Conservation (phyloP, 1,140 invertebrate genomes). For the Chrysoperla carnea region DNA sequence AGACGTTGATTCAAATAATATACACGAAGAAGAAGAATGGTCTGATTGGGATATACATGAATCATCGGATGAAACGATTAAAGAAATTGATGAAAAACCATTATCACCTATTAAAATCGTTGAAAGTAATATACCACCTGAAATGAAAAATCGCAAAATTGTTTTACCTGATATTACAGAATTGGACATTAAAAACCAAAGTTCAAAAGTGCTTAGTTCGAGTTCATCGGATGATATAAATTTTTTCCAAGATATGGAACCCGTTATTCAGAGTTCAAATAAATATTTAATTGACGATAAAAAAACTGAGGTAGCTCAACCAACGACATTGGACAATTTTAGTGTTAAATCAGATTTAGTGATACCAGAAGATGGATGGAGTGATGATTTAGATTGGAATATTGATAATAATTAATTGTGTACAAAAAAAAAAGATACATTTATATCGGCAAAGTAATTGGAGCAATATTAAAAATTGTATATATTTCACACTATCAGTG, state of each 20-base stretch:
- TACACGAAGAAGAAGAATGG: constrained; percentile 35
- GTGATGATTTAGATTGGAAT: constrained; percentile 2
- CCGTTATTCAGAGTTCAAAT: constrained; percentile 48
- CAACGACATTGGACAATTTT: neutral
- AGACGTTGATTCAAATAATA: constrained; percentile 15
- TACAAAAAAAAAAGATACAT: too few relatives aligned
- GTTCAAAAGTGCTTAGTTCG: constrained; percentile 19
- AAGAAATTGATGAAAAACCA: constrained; percentile 2
- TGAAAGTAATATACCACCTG: constrained; percentile 7
- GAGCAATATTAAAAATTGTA: too few relatives aligned
- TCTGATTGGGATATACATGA: constrained; percentile 57
- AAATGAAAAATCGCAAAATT: constrained; percentile 19
- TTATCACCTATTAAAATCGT: constrained; percentile 8
- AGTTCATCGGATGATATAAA: constrained; percentile 41
- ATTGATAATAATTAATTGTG: too few relatives aligned
- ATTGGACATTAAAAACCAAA: constrained; percentile 56
- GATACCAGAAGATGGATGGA: neutral
- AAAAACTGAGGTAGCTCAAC: neutral
- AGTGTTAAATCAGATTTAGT: neutral
- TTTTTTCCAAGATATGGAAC: constrained; percentile 72
- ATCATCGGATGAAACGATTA: constrained; percentile 7
- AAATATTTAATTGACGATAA: constrained; percentile 13
- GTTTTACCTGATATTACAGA: constrained; percentile 44
- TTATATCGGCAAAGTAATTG: too few relatives aligned
- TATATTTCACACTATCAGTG: too few relatives aligned